phyloP scores from a whole-genome alignment of 2,113 vertebrate species.

The Notarius lentiginosus region DNA sequence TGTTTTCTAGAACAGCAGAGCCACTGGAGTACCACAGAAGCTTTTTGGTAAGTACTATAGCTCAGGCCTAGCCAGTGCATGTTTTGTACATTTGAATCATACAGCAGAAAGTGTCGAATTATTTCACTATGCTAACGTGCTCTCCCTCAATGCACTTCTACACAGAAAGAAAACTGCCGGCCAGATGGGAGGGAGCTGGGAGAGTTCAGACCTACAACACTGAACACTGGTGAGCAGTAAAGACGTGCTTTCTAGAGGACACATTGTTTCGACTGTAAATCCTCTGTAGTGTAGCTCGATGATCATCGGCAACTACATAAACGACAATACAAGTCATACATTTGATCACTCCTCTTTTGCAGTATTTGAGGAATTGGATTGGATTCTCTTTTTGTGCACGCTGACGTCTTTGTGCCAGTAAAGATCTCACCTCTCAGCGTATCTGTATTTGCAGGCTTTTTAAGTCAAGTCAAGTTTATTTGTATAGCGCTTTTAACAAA shows the following conservation, averaged over 20 bases:
- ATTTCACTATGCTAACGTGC: neutral
- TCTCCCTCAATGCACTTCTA: neutral
- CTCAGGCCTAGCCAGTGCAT: neutral
- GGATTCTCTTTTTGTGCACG: neutral
- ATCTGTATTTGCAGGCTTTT: neutral
- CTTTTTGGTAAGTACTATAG: conserved; percentile 82
- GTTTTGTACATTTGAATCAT: neutral
- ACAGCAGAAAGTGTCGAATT: neutral
- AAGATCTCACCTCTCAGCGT: neutral
- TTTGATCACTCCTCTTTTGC: neutral
- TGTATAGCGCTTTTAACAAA: too few species aligned
- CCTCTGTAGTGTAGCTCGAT: neutral
- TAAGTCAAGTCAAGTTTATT: too few species aligned
- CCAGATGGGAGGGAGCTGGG: conserved; percentile 91
- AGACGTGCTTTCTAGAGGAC: neutral
- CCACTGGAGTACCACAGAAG: conserved; percentile 93
- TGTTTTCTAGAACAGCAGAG: conserved; percentile 83
- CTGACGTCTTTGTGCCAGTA: neutral
- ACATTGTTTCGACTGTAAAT: neutral
- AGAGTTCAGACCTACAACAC: conserved; percentile 93
- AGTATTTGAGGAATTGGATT: neutral
- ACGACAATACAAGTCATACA: neutral
- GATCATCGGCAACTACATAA: neutral
- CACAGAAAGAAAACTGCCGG: conserved; percentile 94
- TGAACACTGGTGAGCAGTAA: conserved; percentile 86